phyloP scores from a whole-genome alignment of 2,888 invertebrate species.

The Schizotus pectinicornis region DNA sequence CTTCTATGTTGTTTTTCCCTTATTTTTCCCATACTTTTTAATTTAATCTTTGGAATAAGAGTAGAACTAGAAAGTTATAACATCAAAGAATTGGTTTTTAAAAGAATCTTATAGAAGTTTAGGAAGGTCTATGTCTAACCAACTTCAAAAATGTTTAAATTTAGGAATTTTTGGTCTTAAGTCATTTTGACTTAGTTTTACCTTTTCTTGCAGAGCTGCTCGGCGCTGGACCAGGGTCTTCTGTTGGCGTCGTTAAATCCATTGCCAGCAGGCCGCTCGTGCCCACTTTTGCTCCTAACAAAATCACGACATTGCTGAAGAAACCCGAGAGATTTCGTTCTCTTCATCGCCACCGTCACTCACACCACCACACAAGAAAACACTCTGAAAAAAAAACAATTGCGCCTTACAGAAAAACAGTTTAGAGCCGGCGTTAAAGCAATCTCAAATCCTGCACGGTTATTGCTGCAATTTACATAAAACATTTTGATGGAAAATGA shows the following conservation, averaged over 20 bases:
- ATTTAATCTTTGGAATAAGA: no score
- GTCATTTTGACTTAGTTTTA: slow-evolving; percentile 22
- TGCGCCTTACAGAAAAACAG: background rate
- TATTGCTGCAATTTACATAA: background rate
- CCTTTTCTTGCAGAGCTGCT: slow-evolving; percentile 36
- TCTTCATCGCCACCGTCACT: slow-evolving; percentile 29
- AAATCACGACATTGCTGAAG: slow-evolving; percentile 34
- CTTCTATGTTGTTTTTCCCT: no score
- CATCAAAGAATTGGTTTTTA: no score
- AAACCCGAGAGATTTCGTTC: slow-evolving; percentile 34
- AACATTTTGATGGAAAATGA: background rate
- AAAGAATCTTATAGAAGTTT: no score
- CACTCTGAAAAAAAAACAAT: slow-evolving; percentile 8
- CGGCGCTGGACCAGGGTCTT: slow-evolving; percentile 32
- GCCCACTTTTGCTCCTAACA: slow-evolving; percentile 29
- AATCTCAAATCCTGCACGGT: background rate
- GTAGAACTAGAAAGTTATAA: no score
- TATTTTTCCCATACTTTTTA: no score
- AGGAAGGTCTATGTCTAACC: no score
- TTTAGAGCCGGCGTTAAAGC: background rate
- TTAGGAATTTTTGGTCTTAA: no score
- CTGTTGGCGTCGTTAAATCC: slow-evolving; percentile 16
- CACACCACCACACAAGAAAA: slow-evolving; percentile 9
- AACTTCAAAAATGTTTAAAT: no score
- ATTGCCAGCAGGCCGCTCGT: background rate